phyloP scores from a whole-genome alignment of 2,113 vertebrate species.

The Atrichornis clamosus region DNA sequence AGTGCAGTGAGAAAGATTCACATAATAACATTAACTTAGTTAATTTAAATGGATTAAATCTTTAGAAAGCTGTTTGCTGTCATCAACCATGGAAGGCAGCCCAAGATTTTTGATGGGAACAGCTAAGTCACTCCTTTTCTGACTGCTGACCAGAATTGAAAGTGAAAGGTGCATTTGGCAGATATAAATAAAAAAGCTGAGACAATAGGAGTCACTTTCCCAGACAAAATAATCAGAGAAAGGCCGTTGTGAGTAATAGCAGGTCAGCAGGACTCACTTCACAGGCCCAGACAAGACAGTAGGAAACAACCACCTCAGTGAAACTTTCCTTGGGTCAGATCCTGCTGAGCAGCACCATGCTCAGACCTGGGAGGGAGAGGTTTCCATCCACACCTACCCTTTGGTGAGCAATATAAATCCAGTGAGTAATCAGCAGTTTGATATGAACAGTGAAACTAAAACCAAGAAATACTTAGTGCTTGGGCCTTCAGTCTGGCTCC shows the following conservation, averaged over 20 bases:
- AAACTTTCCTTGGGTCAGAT: not conserved
- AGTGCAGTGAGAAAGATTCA: not conserved
- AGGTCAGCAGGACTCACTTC: not conserved
- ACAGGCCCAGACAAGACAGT: not conserved
- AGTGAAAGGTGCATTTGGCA: not conserved
- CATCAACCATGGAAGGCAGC: not conserved
- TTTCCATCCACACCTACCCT: not conserved
- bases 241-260: not conserved
- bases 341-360: not conserved
- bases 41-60: not conserved
- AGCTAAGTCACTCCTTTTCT: not conserved
- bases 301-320: not conserved
- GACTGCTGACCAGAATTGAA: conserved; percentile 1
- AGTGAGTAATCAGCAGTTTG: not conserved
- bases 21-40: not conserved
- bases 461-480: not conserved
- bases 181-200: conserved; percentile 35
- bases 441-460: not conserved
- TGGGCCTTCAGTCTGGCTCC: not conserved
- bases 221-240: conserved; percentile 24
- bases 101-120: not conserved
- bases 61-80: not conserved
- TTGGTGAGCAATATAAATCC: not conserved
- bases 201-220: conserved; percentile 23
- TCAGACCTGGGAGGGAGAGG: not conserved